Evolutionary conservation across 2,888 invertebrate genomes (phyloP), one percentile per base, ranked within the genome.

Genomic region (Luperina testacea): DNA sequence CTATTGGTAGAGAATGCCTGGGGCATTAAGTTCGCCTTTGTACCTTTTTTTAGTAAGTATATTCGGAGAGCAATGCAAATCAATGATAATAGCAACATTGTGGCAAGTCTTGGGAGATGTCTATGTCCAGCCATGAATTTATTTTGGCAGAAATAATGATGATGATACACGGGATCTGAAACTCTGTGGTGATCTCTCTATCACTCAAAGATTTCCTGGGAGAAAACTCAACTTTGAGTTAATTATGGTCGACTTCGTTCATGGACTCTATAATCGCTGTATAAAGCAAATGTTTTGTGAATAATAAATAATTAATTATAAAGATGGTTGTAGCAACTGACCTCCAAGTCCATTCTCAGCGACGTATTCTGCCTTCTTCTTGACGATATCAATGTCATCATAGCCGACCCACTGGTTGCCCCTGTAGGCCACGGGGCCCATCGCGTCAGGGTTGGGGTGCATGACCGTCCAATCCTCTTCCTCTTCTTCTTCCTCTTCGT

Each of bases 351-450:
- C 97, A 87, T 98, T 98, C 81, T 98, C 98, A 57, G 98, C 98
- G 1, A 98, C 99, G 92, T 99, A 99, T 90, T 98, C 97, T 0
- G 98, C 98, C 97, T 99, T 99, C 92, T 97, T 98, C 91, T 97
- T 97, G 0, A 98, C 98, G 70, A 99, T 98, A 17, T 98, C 97
- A 86, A 98, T 98, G 90, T 99, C 99, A 91, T 99, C 99, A 92
- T 98, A 99, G 0, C 99, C 99, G 2, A 99, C 99, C 99, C 99
- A 99, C 94, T 99, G 99, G 94, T 99, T 98, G 42, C 97, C 98
- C 48, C 78, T 92, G 94, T 97, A 98, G 3, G 99, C 99, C 90
- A 99, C 99, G 0, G 99, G 99, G 0, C 99, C 99, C 98, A 99
- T 98, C 0, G 98, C 98, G 51, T 97, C 97, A 0, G 98, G 97